Evolutionary conservation across 2,797 vertebrate genomes (phyloP), one percentile per base, ranked within the genome.

Genomic region (Danio aesculapii): DNA sequence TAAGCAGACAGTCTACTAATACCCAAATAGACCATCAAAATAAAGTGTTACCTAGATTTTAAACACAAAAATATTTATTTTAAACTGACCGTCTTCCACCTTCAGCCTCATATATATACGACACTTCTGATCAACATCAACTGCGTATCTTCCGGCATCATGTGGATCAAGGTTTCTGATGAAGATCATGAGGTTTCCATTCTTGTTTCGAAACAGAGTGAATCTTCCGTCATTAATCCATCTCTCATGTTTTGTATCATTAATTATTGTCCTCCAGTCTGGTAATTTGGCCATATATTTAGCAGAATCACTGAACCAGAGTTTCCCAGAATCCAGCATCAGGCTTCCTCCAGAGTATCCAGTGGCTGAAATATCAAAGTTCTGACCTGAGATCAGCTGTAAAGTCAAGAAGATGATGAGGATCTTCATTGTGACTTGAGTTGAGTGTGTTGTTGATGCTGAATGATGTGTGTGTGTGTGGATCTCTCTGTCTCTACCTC

Each of bases 321-420:
- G 7, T 0, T 68, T 5, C 4, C 1, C 1, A 0, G 67, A 70
- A 41, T 11, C 8, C 3, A 70, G 47, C 0, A 70, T 8, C 17
- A 57, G 0, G 0, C 49, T 70, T 70, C 21, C 67, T 70, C 67
- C 67, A 70, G 67, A 70, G 39, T 30, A 70, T 70, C 67, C 67
- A n/a, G 12, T 52, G 12, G 50, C 67, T 69, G 49, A 69, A 69
- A 69, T 7, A 69, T 47, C n/a, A 69, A 69, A 69, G 47, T 21
- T 41, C 67, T 79, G 77, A 79, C 67, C 77, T 79, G 66, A 19
- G 64, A 78, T 49, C 66, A 69, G 53, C 43, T 17, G 41, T n/a
- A 78, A 30, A 39, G 49, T 69, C 30, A 30, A 30, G 53, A 61
- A 50, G 62, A 78, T 58, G 53, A 49, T 53, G 53, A 78, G 53